A percentile compares a stretch with the other conserved stretches of the same genome.
phyloP scores from a whole-genome alignment of 2,797 vertebrate species.

The Alcedo quadribrachys region DNA sequence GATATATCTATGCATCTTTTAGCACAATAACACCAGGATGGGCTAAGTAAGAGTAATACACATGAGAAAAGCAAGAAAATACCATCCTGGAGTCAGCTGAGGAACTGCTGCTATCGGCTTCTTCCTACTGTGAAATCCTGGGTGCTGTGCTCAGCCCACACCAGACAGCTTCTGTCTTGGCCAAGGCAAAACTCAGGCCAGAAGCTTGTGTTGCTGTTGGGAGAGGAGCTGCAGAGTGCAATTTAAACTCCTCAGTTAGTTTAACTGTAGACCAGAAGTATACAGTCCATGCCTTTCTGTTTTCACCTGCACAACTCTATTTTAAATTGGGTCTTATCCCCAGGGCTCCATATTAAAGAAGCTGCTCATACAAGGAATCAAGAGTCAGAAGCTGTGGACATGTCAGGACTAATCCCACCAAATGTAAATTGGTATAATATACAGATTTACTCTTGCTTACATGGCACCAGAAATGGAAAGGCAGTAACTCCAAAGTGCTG shows the following conservation, averaged over 20 bases:
- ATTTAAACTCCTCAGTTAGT: neutral
- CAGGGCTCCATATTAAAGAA: slow-evolving; percentile 43
- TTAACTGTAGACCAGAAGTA: neutral
- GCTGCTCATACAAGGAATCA: neutral
- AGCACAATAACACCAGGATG: neutral
- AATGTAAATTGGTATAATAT: neutral
- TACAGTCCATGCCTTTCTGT: neutral
- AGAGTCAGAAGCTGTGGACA: neutral
- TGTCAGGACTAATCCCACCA: slow-evolving; percentile 29
- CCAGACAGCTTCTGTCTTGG: neutral
- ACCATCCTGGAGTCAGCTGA: neutral
- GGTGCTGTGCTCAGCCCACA: fast-evolving
- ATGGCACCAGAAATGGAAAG: neutral
- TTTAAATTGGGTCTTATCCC: slow-evolving; percentile 15
- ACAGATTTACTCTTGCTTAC: neutral
- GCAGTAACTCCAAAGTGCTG: slow-evolving; percentile 38
- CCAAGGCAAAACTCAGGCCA: neutral
- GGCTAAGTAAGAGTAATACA: neutral
- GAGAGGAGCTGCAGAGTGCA: neutral
- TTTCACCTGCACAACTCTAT: slow-evolving; percentile 7
- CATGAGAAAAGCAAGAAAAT: neutral
- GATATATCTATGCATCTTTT: neutral
- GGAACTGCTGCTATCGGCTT: neutral
- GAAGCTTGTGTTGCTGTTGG: fast-evolving
- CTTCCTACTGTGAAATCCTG: neutral